Percentiles rank a stretch among this genome's conserved stretches.
Evolutionary conservation across 37 sponge, comb jelly and placozoan genomes (phyloP).

Genomic region (Halichondria panicea): DNA sequence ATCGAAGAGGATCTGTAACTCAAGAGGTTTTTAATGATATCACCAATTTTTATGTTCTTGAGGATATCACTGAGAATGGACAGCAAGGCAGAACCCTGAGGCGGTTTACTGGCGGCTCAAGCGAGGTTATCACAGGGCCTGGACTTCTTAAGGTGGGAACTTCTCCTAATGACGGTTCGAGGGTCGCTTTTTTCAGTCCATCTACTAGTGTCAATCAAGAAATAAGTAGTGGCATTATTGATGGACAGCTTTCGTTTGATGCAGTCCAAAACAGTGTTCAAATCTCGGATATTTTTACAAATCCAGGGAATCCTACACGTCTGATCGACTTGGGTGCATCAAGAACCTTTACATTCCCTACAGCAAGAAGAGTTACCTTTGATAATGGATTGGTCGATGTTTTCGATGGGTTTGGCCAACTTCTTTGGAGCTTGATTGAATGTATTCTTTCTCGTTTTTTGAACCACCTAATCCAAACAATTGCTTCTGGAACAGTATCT

Average conservation of each 20-base stretch:
- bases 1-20: too few species aligned
- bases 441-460: background rate
- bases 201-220: background rate
- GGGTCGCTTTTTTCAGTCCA: background rate
- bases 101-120: too few species aligned
- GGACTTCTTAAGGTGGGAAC: background rate
- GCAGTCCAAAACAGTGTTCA: background rate
- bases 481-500: background rate
- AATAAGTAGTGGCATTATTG: background rate
- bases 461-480: background rate
- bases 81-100: too few species aligned
- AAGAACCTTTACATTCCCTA: background rate
- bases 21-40: too few species aligned
- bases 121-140: conserved; percentile 10
- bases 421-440: background rate
- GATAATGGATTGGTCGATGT: background rate
- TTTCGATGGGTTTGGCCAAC: background rate
- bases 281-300: background rate
- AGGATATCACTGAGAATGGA: too few species aligned
- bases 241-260: background rate
- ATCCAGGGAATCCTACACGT: background rate
- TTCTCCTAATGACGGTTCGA: background rate
- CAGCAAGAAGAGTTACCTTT: background rate
- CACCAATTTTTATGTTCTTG: too few species aligned
- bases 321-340: background rate